phyloP scores from a whole-genome alignment of 2,113 vertebrate species.

The Aphyosemion australe region DNA sequence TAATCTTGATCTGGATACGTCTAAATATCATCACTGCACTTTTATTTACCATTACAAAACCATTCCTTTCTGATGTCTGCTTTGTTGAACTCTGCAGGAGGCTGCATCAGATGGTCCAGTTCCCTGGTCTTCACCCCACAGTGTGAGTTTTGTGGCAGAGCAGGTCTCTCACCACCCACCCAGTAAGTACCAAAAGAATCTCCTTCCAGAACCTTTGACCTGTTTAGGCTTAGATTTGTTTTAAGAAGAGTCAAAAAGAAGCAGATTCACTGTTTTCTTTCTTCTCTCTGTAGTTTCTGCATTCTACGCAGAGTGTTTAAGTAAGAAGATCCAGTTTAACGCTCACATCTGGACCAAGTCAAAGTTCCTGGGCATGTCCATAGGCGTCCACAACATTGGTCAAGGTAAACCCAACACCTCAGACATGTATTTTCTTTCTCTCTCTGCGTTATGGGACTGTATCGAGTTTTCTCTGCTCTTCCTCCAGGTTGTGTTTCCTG shows the following conservation, averaged over 20 bases:
- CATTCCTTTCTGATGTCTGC: not conserved
- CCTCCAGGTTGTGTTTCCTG: slow-evolving; percentile 92
- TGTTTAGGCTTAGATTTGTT: not conserved
- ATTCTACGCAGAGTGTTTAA: slow-evolving; percentile 96
- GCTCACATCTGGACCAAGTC: slow-evolving; percentile 99
- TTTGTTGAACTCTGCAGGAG: slow-evolving; percentile 79
- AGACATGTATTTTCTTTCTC: not conserved
- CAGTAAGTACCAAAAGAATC: slow-evolving; percentile 82
- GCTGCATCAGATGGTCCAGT: slow-evolving; percentile 91
- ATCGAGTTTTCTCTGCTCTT: slow-evolving; percentile 7
- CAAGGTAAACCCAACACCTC: slow-evolving; percentile 83
- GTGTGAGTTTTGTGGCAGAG: slow-evolving; percentile 94
- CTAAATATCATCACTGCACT: not conserved
- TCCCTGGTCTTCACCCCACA: slow-evolving; percentile 88
- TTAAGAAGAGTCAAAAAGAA: not conserved
- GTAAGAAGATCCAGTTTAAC: slow-evolving; percentile 98
- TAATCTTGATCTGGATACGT: too few species aligned
- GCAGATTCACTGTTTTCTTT: not conserved
- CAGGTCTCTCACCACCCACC: slow-evolving; percentile 99
- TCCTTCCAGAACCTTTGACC: not conserved
- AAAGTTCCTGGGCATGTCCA: slow-evolving; percentile 98
- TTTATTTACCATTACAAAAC: too few species aligned
- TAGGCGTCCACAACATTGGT: slow-evolving; percentile 98
- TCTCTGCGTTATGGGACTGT: not conserved
- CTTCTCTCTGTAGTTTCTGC: slow-evolving; percentile 88